Evolutionary conservation across 2,888 invertebrate species (phyloP), one percentile per base, ranked within the genome.

Genomic region (Temnothorax rugatulus): DNA sequence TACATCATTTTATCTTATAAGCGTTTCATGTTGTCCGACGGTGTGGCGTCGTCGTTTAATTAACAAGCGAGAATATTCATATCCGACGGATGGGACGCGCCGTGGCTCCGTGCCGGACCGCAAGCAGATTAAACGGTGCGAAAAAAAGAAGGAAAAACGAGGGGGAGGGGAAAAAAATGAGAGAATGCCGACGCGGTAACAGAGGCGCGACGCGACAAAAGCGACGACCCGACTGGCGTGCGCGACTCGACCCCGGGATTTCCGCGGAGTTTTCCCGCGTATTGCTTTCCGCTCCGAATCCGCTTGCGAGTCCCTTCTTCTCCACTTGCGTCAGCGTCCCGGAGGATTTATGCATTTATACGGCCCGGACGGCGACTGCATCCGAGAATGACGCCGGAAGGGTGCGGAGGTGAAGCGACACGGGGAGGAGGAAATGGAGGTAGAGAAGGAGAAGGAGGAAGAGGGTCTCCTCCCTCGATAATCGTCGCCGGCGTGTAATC

Each of bases 401-500:
- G 54, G 81, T 44, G 50, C 77, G 18, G 34, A 44, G 57, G 57
- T 21, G 59, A 50, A 52, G 52, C n/a, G 59, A 18, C 38, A 21
- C n/a, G 18, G 44, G 15, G 3, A 50, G 61, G n/a, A 63, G 75
- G 29, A 25, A 73, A 47, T 11, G 15, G 44, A 69, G 18, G 44
- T 2, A 11, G 4, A 25, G 73, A 15, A 25, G 47, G 18, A 29
- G 44, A n/a, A 77, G 44, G 71, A 59, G 57, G 59, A 59, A 25
- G 79, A 81, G 88, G 83, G 79, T 88, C 86, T 90, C 88, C 79
- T 61, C 71, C 50, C 59, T 84, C 90, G 86, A 90, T 89, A 89
- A 89, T 89, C 88, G 90, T 90, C 90, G 88, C 63, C 88, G 79
- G 52, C 21, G 83, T 90, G 90, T 89, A 89, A 89, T 89, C 89